These are phyloP conservation scores for Barypeithes pellucidus DNA, from an alignment of 2,888 invertebrate species.

Conservation along the genomic window DNA sequence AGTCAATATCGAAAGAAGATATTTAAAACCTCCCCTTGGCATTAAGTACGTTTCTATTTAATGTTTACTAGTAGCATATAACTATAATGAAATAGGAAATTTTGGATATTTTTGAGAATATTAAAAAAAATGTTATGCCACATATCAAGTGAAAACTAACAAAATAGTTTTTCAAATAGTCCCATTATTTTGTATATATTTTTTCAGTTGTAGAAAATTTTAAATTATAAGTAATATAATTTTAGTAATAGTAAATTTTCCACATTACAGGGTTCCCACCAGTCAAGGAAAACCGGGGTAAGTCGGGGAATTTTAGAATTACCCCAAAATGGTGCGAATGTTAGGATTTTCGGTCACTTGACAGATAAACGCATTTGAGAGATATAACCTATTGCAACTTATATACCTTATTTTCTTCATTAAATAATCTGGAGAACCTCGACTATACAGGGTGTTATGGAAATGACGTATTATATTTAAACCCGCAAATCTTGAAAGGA, in stretches of 20 bases:
- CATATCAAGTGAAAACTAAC: no score
- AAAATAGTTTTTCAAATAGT: no score
- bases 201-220: constrained; percentile 4
- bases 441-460: no score
- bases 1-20: constrained; percentile 92
- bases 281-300: constrained; percentile 24
- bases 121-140: no score
- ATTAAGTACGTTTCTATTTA: constrained; percentile 70
- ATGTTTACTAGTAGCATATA: not conserved
- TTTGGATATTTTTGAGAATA: no score
- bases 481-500: no score
- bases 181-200: no score
- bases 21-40: constrained; percentile 93
- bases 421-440: no score
- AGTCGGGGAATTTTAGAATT: constrained; percentile 3
- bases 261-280: constrained; percentile 28
- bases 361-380: not conserved
- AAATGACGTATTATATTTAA: no score
- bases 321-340: no score
- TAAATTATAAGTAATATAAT: not conserved
- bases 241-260: constrained; percentile 21
- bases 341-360: not conserved
- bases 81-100: not conserved
- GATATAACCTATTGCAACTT: no score
- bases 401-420: no score